Percentiles rank a stretch among this genome's conserved stretches.
phyloP scores from a whole-genome alignment of 2,797 vertebrate species.

The Allobates femoralis region DNA sequence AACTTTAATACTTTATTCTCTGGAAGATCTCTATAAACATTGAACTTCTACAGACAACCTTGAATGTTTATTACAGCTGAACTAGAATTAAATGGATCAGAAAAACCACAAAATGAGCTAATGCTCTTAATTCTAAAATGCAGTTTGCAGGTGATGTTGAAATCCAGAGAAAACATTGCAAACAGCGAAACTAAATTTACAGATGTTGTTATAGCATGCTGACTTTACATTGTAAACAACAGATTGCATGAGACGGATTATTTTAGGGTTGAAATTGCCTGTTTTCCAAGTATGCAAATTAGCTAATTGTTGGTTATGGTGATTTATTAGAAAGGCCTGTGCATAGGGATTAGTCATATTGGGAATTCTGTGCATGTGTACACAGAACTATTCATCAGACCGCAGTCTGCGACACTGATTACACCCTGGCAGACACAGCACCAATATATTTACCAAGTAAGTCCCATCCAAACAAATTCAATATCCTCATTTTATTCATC shows the following conservation, averaged over 20 bases:
- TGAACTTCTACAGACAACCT: background rate
- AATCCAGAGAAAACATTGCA: conserved; percentile 34
- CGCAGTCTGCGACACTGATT: conserved; percentile 38
- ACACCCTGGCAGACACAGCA: conserved; percentile 1
- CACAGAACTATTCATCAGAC: conserved; percentile 49
- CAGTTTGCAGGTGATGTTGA: conserved; percentile 16
- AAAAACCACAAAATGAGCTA: background rate
- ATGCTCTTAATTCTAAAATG: background rate
- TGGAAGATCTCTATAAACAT: background rate
- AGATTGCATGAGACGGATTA: conserved; percentile 50
- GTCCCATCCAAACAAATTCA: background rate
- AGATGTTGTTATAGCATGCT: conserved; percentile 44
- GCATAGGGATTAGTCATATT: conserved; percentile 47
- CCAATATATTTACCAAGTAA: conserved; percentile 10
- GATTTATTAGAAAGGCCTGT: conserved; percentile 53
- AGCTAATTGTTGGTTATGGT: conserved; percentile 54
- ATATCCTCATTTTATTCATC: background rate
- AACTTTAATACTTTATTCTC: background rate
- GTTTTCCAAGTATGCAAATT: conserved; percentile 60
- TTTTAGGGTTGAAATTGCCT: conserved; percentile 57
- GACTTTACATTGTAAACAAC: conserved; percentile 47
- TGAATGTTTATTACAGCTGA: background rate
- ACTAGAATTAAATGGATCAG: background rate
- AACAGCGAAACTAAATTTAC: conserved; percentile 37
- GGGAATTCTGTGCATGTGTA: conserved; percentile 52